A percentile compares a stretch with the other conserved stretches of the same genome.
Evolutionary conservation across 2,113 vertebrate genomes (phyloP).

Genomic region (Eptatretus burgeri): DNA sequence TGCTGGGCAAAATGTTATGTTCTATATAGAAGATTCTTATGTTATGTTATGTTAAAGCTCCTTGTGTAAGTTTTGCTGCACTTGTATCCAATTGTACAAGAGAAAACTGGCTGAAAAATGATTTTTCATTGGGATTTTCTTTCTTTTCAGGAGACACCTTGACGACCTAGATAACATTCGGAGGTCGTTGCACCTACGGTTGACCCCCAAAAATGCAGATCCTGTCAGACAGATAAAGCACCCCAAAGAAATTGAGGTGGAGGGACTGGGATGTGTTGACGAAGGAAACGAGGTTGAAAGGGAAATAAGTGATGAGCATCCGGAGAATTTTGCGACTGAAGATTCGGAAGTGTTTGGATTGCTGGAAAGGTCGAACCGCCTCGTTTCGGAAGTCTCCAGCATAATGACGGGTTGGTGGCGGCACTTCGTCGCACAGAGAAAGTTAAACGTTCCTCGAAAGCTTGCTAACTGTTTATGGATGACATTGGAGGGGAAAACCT

Average conservation of each 20-base stretch:
- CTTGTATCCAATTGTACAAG: background rate
- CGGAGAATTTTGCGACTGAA: too few species aligned
- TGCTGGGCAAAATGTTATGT: slow-evolving; percentile 6
- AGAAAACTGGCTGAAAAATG: too few species aligned
- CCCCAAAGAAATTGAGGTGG: too few species aligned
- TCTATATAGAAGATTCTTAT: background rate
- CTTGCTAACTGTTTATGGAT: too few species aligned
- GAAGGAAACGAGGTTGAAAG: too few species aligned
- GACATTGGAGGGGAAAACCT: too few species aligned
- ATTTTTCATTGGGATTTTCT: background rate
- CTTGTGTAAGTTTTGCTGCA: background rate
- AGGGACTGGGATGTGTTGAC: too few species aligned
- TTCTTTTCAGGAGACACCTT: slow-evolving; percentile 36
- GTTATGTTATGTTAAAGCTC: background rate
- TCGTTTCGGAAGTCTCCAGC: slow-evolving; percentile 36
- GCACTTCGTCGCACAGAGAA: too few species aligned
- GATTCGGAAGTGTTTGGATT: slow-evolving; percentile 14
- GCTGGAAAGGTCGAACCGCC: slow-evolving; percentile 25
- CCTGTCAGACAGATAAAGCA: too few species aligned
- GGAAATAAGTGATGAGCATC: too few species aligned
- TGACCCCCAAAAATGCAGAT: slow-evolving; percentile 15
- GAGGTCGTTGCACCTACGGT: slow-evolving; percentile 48
- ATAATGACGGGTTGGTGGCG: slow-evolving; percentile 30
- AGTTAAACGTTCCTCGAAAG: too few species aligned
- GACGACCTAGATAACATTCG: slow-evolving; percentile 69